Conservation (phyloP, 2,888 invertebrate species). For the Lithophane semibrunnea region DNA sequence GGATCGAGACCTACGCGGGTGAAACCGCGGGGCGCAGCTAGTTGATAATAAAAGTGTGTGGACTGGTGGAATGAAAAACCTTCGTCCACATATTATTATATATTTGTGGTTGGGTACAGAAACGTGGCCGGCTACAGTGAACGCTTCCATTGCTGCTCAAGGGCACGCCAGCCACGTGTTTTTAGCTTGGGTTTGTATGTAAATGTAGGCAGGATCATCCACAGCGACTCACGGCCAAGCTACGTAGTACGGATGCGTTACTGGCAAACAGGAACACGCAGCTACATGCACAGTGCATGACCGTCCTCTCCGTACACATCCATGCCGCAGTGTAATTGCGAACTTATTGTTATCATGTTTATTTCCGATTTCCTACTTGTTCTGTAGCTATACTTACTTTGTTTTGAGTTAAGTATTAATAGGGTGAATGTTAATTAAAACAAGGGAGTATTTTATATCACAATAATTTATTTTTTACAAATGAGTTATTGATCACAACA, state of each 20-base stretch:
- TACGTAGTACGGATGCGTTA: neutral
- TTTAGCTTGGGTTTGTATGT: neutral
- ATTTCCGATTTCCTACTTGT: neutral
- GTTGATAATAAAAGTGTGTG: no score
- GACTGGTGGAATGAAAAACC: no score
- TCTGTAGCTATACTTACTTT: neutral
- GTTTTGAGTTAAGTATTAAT: neutral
- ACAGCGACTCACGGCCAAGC: neutral
- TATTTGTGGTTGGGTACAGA: no score
- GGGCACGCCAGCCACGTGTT: neutral
- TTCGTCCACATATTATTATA: no score
- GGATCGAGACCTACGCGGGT: no score
- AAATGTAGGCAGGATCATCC: neutral
- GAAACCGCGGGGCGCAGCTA: no score
- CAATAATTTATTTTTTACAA: constrained; percentile 91
- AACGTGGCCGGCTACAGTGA: neutral
- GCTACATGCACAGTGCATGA: neutral
- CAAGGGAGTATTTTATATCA: constrained; percentile 84
- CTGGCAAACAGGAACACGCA: neutral
- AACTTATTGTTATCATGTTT: neutral
- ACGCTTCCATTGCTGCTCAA: neutral
- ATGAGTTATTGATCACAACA: constrained; percentile 89
- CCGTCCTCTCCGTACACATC: neutral
- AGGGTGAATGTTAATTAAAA: constrained; percentile 47
- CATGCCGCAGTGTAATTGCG: neutral